Evolutionary conservation across 2,797 vertebrate species (phyloP), one percentile per base, ranked within the genome.

Genomic region (Tenualosa thibaudeaui): DNA sequence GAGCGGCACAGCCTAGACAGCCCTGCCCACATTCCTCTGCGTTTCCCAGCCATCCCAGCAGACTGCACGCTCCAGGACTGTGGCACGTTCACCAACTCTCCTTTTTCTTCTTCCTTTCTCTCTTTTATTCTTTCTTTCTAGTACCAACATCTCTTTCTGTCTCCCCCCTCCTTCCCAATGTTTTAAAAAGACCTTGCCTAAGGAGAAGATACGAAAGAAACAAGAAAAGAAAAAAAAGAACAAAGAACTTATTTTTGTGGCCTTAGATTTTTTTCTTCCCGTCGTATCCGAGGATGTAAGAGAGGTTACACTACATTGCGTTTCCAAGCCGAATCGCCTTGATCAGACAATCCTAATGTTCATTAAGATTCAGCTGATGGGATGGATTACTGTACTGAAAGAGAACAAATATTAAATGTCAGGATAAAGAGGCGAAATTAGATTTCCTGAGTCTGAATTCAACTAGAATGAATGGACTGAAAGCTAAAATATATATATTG

Each of bases 1-100:
- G 92, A 99, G 98, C 85, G 98, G 98, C 93, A 99, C 97, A 4
- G 96, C 96, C 93, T 98, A 95, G 96, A 87, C 89, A 50, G 89
- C 91, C 58, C 58, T 24, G 22, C n/a, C 9, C 37, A 84, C 93
- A 92, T 93, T 91, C 89, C 89, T 91, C 90, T 31, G 84, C 89
- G 26, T 60, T 91, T 91, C 68, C 89, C 90, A 75, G 90, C 92
- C 92, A 91, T 86, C 86, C 91, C 87, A 83, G 85, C 88, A 92
- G 94, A 96, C 95, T 96, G 95, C 94, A 94, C 95, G 91, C 95
- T 95, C 94, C 91, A 94, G 95, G 94, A 94, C 93, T 90, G 89
- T 88, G 91, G 89, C 90, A 82, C 68, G 83, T 31, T 83, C 89
- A 71, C 81, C 78, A 40, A 89, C 88, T 90, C 91, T 88, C 87